Evolutionary conservation across 2,797 vertebrate genomes (phyloP).

Genomic region (Mormyrops attenuatus): DNA sequence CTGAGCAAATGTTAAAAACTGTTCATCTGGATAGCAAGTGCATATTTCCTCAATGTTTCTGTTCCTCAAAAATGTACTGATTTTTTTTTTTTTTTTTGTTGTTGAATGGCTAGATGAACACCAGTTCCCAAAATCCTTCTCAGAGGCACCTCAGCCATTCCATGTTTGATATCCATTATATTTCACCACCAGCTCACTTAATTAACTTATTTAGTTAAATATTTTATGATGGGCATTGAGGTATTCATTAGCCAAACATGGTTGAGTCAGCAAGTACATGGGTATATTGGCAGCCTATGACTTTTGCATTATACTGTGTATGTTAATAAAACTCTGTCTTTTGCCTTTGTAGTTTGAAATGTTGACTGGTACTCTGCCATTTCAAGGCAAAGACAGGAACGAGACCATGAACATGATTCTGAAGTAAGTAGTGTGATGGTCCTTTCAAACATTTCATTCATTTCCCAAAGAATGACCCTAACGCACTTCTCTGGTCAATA

Average conservation of each 20-base stretch:
- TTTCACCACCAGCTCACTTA: background rate
- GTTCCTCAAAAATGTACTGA: background rate
- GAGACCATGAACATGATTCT: slow-evolving; percentile 99
- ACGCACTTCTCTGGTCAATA: slow-evolving; percentile 37
- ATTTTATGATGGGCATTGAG: background rate
- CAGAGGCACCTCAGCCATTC: background rate
- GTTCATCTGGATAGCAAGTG: background rate
- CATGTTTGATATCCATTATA: background rate
- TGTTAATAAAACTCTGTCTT: background rate
- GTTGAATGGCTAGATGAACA: background rate
- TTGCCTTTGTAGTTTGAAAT: slow-evolving; percentile 80
- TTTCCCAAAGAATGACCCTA: background rate
- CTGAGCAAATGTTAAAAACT: background rate
- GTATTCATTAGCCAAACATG: background rate
- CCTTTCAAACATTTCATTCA: background rate
- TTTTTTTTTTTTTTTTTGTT: background rate
- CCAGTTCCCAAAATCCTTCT: background rate
- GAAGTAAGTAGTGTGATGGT: slow-evolving; percentile 73
- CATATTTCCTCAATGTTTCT: background rate
- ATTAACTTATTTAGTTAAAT: background rate
- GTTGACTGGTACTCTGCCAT: slow-evolving; percentile 93
- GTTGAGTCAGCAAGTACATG: background rate
- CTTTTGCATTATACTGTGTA: background rate
- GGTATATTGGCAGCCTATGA: background rate
- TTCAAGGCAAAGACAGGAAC: slow-evolving; percentile 97